These are phyloP conservation scores for Oophaga pumilio DNA, from an alignment of 2,113 vertebrate genomes.

Conservation along the genomic window DNA sequence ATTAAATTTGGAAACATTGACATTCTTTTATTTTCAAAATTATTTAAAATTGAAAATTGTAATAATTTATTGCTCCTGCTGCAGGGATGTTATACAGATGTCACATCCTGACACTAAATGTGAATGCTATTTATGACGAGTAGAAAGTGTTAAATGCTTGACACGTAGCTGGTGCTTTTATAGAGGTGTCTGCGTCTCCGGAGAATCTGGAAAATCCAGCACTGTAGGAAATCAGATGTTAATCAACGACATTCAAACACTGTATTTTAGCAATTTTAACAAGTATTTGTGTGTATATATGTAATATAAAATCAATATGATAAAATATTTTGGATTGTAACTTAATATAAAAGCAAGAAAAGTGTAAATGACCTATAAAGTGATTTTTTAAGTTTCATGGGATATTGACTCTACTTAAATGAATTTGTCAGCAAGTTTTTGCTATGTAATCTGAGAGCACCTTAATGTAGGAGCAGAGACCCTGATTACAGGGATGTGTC, in stretches of 20 bases:
- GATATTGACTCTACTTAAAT: too few relatives aligned
- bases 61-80: background rate
- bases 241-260: background rate
- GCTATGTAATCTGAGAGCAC: too few relatives aligned
- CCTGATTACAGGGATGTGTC: too few relatives aligned
- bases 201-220: background rate
- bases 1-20: background rate
- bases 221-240: background rate
- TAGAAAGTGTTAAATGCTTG: slow-evolving; percentile 9
- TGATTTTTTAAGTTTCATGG: too few relatives aligned
- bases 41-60: background rate
- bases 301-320: too few relatives aligned
- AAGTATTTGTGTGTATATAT: too few relatives aligned
- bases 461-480: too few relatives aligned
- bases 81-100: background rate
- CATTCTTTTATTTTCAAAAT: background rate
- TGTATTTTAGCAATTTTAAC: background rate
- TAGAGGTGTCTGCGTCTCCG: background rate
- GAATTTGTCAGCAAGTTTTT: too few relatives aligned
- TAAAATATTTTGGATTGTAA: too few relatives aligned
- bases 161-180: background rate
- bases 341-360: too few relatives aligned
- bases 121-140: background rate
- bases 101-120: background rate
- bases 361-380: too few relatives aligned